These are phyloP conservation scores for Myotis pilosus DNA, from an alignment of 2,797 vertebrate species.

Conservation along the genomic window DNA sequence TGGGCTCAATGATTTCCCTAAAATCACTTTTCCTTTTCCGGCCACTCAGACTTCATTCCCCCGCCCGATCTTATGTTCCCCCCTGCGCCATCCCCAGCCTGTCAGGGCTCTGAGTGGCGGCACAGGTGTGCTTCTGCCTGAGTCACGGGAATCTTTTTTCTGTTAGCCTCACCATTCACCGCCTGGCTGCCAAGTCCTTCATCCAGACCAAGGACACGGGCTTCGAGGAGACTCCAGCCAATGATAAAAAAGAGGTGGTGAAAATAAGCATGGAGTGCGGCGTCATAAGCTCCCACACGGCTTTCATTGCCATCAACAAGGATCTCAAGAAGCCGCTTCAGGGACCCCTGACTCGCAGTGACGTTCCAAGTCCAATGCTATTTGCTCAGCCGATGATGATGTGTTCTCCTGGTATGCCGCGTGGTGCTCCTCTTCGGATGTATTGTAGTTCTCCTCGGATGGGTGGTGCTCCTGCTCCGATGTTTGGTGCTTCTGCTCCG, in stretches of 20 bases:
- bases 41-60: background rate
- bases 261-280: constrained; percentile 86
- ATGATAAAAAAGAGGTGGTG: constrained; percentile 80
- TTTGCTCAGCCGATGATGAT: too few species aligned
- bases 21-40: background rate
- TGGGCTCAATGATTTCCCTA: background rate
- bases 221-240: constrained; percentile 41
- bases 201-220: constrained; percentile 83
- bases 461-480: too few species aligned
- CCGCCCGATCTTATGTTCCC: background rate
- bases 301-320: constrained; percentile 86
- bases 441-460: too few species aligned
- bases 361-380: constrained; percentile 67
- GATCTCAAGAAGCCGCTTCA: constrained; percentile 72
- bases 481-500: too few species aligned
- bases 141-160: background rate
- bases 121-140: background rate
- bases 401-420: too few species aligned
- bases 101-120: background rate
- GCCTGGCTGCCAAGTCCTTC: constrained; percentile 83
- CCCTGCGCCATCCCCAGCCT: background rate
- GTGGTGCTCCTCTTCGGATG: too few species aligned
- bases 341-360: constrained; percentile 79
- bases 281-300: constrained; percentile 87
- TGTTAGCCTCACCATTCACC: constrained; percentile 84